Evolutionary conservation across 2,797 vertebrate species (phyloP), one percentile per base, ranked within the genome.

Genomic region (Antrozous pallidus): DNA sequence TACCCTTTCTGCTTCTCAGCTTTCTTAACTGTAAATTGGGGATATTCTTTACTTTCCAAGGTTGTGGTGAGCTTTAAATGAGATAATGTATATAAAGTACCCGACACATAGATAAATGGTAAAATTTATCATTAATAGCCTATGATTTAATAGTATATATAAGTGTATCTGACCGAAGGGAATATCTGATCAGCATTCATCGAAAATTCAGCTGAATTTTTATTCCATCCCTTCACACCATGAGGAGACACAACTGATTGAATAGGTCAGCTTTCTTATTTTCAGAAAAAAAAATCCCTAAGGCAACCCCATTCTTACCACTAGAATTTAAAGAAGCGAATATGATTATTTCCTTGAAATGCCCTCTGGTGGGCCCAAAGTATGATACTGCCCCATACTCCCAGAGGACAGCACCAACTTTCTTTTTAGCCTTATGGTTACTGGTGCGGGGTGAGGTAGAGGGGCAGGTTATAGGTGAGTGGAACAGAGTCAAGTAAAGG

Each of bases 331-430:
- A 75, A 88, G 74, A 93, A 95, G 49, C 70, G 79, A 58, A 78
- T 38, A 42, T 28, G 47, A 63, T 61, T 93, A 51, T 86, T 90
- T 95, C 31, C 40, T 82, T 12, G 38, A 92, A 92, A 58, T 40
- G 33, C 18, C 20, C 22, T 5, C 26, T n/a, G n/a, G 49, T 87
- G 45, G 14, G 26, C n/a, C 51, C 10, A 71, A 71, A 42, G 7
- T 69, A 75, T 86, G 67, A 22, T 83, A 77, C 18, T 93, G 28
- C 26, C 28, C 54, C 40, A 77, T 77, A 31, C 0, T 6, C 16
- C 92, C 92, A 95, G 77, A 93, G 83, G 90, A 93, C 71, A 88
- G 77, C 93, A 90, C 67, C 47, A 95, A 82, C 14, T 95, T 54
- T 88, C 79, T 86, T 85, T 94, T 51, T 63, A 91, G 28, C 51